Evolutionary conservation across 2,888 invertebrate species (phyloP).

Genomic region (Tinea semifulvella): DNA sequence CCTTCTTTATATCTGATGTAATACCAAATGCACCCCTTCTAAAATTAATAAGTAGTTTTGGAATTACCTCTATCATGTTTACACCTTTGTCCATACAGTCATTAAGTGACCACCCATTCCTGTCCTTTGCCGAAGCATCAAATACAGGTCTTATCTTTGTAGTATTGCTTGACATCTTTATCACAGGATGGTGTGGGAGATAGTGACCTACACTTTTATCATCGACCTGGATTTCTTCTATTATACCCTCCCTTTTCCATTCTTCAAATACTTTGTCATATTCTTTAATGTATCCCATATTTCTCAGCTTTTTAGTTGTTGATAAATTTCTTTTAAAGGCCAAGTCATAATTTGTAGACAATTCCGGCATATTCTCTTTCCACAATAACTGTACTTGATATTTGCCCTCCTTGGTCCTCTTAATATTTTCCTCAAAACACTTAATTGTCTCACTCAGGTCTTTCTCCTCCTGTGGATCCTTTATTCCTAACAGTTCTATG

Average conservation of each 20-base stretch:
- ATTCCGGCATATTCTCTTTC: neutral
- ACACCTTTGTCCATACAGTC: constrained; percentile 26
- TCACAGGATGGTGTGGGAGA: constrained; percentile 24
- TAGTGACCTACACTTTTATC: constrained; percentile 15
- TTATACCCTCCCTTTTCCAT: neutral
- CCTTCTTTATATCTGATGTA: constrained; percentile 25
- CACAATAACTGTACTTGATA: neutral
- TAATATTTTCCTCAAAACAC: neutral
- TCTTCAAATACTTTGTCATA: constrained; percentile 1
- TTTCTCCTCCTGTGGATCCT: constrained; percentile 1
- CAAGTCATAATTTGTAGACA: neutral
- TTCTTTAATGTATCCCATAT: neutral
- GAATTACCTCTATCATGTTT: constrained; percentile 22
- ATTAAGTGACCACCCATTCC: constrained; percentile 24
- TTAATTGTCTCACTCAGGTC: neutral
- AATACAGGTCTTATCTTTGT: constrained; percentile 26
- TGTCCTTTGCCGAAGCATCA: constrained; percentile 23
- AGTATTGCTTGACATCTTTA: constrained; percentile 21
- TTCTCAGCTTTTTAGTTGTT: neutral
- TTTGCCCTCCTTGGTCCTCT: neutral
- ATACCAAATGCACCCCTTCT: constrained; percentile 20
- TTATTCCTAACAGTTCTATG: constrained; percentile 7
- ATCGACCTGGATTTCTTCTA: neutral
- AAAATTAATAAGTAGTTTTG: constrained; percentile 20
- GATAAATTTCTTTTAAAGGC: neutral